Evolutionary conservation across 2,888 invertebrate genomes (phyloP).

Genomic region (Callyntrura sp.): DNA sequence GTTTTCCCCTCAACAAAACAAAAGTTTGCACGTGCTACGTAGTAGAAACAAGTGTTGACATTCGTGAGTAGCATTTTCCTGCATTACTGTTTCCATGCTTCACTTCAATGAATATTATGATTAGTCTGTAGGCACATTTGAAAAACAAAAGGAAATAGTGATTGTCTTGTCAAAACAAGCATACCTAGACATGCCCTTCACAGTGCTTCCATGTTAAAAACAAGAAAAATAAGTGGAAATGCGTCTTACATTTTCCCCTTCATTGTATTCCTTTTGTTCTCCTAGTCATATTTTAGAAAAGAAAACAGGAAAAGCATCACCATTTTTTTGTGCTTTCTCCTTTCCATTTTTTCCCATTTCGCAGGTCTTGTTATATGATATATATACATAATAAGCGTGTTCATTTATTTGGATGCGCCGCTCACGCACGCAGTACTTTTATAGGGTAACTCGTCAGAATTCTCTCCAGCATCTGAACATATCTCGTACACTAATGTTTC

Average conservation of each 20-base stretch:
- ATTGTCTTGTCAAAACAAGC: not conserved
- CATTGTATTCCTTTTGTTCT: not conserved
- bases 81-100: not conserved
- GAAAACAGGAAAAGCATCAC: not conserved
- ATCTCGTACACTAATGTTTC: too few species aligned
- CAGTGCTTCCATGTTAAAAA: not conserved
- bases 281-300: not conserved
- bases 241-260: not conserved
- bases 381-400: too few species aligned
- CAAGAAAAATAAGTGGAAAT: constrained; percentile 17
- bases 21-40: not conserved
- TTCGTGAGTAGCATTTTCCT: not conserved
- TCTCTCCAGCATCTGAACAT: constrained; percentile 11
- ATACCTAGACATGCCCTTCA: too few species aligned
- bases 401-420: constrained; percentile 47
- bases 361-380: too few species aligned
- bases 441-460: constrained; percentile 43
- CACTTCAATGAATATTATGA: constrained; percentile 11
- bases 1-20: too few species aligned
- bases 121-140: not conserved
- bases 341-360: too few species aligned
- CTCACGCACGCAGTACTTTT: constrained; percentile 63
- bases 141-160: constrained; percentile 20
- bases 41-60: not conserved
- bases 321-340: constrained; percentile 3